A percentile compares a stretch with the other conserved stretches of the same genome.
These are phyloP conservation scores for Blastobasis lacticolella DNA, from an alignment of 2,888 invertebrate genomes.

Conservation along the genomic window DNA sequence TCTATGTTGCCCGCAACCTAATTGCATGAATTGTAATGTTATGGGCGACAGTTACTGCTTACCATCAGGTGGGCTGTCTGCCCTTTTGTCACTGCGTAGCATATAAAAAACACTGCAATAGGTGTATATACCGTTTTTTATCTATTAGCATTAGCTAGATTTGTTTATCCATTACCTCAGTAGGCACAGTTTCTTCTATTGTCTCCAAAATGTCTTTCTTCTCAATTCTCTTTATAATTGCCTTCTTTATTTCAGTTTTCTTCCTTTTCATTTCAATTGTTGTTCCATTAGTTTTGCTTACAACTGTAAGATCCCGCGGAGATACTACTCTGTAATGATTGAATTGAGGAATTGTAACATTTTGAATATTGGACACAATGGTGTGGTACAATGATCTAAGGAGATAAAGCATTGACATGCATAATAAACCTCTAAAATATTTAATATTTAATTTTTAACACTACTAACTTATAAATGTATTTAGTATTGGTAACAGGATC, in stretches of 20 bases:
- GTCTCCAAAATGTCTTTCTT: slow-evolving; percentile 12
- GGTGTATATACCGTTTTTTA: too few species aligned
- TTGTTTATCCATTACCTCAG: background rate
- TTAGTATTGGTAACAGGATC: slow-evolving; percentile 59
- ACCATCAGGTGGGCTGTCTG: too few species aligned
- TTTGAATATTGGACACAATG: background rate
- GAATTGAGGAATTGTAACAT: background rate
- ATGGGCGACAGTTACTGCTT: too few species aligned
- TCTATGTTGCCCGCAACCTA: too few species aligned
- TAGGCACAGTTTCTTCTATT: background rate
- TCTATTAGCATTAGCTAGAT: too few species aligned
- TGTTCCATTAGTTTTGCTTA: slow-evolving; percentile 46
- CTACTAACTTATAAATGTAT: slow-evolving; percentile 52
- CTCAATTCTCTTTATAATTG: background rate
- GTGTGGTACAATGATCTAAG: background rate
- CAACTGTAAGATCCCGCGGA: slow-evolving; percentile 53
- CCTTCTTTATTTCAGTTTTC: background rate
- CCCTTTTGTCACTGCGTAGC: too few species aligned
- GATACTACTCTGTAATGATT: slow-evolving; percentile 45
- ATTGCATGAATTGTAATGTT: too few species aligned
- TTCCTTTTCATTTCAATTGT: slow-evolving; percentile 3
- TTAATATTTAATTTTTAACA: too few species aligned
- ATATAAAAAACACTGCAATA: too few species aligned
- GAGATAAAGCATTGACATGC: background rate
- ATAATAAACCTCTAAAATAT: background rate